These are phyloP conservation scores for Aleiodes sp. DNA, from an alignment of 1,140 invertebrate genomes.

Conservation along the genomic window DNA sequence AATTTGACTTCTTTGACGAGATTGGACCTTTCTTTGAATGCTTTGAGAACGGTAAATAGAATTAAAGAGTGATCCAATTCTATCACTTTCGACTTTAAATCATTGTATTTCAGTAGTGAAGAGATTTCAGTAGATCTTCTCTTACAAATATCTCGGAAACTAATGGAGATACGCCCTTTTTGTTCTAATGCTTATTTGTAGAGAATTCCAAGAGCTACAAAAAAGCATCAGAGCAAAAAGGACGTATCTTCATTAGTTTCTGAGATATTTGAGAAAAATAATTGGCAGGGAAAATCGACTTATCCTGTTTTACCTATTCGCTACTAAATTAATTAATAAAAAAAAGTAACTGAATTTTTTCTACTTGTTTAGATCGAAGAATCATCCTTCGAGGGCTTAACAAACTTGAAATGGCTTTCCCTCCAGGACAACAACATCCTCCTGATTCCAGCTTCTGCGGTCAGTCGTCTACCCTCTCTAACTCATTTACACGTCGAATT, in stretches of 20 bases:
- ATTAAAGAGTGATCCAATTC: too few relatives aligned
- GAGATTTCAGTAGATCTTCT: too few relatives aligned
- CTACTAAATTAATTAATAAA: too few relatives aligned
- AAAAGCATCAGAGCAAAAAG: too few relatives aligned
- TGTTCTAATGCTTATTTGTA: too few relatives aligned
- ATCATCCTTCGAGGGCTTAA: conserved; percentile 83
- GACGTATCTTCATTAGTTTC: too few relatives aligned
- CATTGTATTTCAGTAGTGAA: neutral
- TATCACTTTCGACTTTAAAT: neutral
- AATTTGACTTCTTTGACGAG: conserved; percentile 75
- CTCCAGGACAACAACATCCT: conserved; percentile 89
- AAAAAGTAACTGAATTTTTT: neutral
- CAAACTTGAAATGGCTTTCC: conserved; percentile 79
- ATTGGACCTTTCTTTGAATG: conserved; percentile 86
- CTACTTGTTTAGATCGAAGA: conserved; percentile 79
- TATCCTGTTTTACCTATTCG: too few relatives aligned
- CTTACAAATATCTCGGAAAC: too few relatives aligned
- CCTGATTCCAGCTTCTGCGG: conserved; percentile 80
- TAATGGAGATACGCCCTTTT: too few relatives aligned
- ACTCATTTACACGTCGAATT: conserved; percentile 81
- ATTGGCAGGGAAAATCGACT: too few relatives aligned
- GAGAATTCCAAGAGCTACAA: too few relatives aligned
- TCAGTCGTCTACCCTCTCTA: conserved; percentile 79
- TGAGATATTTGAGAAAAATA: too few relatives aligned
- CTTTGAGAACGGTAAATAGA: conserved; percentile 79